Conservation (phyloP, 1,140 invertebrate species). For the Macrotrachela quadricornifera region DNA sequence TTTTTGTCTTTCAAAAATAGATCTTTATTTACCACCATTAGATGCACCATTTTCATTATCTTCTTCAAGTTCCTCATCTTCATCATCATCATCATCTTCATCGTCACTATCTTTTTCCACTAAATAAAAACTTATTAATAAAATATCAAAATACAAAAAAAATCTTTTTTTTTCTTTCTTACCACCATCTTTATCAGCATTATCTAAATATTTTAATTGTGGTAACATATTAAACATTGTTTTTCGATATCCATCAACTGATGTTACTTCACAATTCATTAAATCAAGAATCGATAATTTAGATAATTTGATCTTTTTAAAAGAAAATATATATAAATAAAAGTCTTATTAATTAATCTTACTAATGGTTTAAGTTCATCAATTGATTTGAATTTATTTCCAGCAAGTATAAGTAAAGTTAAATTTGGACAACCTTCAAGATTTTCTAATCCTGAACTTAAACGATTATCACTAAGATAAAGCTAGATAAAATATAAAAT, state of each 20-base stretch:
- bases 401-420: slow-evolving; percentile 73
- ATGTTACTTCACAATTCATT: slow-evolving; percentile 84
- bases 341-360: too few species aligned
- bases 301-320: slow-evolving; percentile 20
- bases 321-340: too few species aligned
- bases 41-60: slow-evolving; percentile 40
- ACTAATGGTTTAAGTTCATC: slow-evolving; percentile 61
- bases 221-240: slow-evolving; percentile 76
- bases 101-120: slow-evolving; percentile 16
- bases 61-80: slow-evolving; percentile 35
- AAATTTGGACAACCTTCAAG: slow-evolving; percentile 61
- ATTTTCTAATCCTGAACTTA: slow-evolving; percentile 65
- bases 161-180: slow-evolving; percentile 21
- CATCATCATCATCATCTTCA: slow-evolving; percentile 19
- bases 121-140: too few species aligned
- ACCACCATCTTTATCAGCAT: slow-evolving; percentile 40
- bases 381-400: slow-evolving; percentile 86
- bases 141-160: slow-evolving; percentile 11
- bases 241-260: slow-evolving; percentile 66
- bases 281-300: slow-evolving; percentile 50
- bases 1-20: slow-evolving; percentile 12
- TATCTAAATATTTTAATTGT: slow-evolving; percentile 71
- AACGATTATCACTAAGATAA: slow-evolving; percentile 61
- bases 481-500: slow-evolving; percentile 33
- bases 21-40: slow-evolving; percentile 47